These are phyloP conservation scores for Planococcus citri DNA, from an alignment of 1,140 invertebrate genomes.

Conservation along the genomic window DNA sequence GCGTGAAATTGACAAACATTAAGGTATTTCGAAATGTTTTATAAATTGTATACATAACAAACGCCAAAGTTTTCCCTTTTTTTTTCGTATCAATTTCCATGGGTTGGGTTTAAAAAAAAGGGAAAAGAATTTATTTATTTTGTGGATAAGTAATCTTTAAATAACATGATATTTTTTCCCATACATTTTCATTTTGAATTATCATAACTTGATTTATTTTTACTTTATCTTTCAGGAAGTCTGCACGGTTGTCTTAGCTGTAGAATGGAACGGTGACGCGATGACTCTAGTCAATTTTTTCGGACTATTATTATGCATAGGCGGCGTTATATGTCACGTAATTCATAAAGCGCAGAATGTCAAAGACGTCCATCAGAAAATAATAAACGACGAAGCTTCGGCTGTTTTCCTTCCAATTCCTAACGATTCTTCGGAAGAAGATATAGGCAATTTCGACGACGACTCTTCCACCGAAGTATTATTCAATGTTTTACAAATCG, in stretches of 20 bases:
- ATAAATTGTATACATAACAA: too few species aligned
- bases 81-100: not conserved
- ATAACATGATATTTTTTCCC: too few species aligned
- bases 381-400: not conserved
- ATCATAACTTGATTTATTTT: conserved; percentile 11
- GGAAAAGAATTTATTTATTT: not conserved
- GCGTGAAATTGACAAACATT: too few species aligned
- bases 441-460: not conserved
- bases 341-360: conserved; percentile 47
- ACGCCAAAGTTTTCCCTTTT: too few species aligned
- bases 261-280: conserved; percentile 69
- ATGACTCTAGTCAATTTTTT: conserved; percentile 70
- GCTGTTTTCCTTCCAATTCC: not conserved
- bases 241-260: conserved; percentile 71
- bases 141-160: conserved; percentile 1
- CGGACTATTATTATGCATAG: conserved; percentile 74
- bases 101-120: not conserved
- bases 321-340: conserved; percentile 79
- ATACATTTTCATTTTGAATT: too few species aligned
- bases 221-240: conserved; percentile 61
- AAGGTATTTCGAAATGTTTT: too few species aligned
- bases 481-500: conserved; percentile 11
- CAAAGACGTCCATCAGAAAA: not conserved
- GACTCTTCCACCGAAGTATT: conserved; percentile 13
- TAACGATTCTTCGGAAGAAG: not conserved